Base-by-base conservation (phyloP, 64 coral and sea anemone species). In the Porites lutea region DNA sequence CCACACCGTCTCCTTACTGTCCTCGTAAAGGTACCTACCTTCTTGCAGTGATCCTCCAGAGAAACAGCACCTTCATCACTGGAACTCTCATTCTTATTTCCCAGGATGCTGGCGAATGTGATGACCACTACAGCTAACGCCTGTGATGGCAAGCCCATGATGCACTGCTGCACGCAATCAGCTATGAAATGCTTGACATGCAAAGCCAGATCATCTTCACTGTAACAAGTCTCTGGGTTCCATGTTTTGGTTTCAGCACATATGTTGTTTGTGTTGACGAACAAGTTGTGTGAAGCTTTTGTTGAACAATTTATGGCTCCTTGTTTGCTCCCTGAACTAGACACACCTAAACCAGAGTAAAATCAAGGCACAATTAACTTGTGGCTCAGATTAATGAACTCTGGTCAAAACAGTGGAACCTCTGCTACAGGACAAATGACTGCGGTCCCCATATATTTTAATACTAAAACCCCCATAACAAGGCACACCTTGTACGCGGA, bases 171-270 rank as follows among this genome's bases (percentile, higher is more conserved):
- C 9, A 99, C 83, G 23, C 88, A 93, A 47, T 99, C 94, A 14
- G 97, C 97, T 72, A 94, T 99, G n/a, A 96, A 99, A 71, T 93
- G 88, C 48, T 90, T 95, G 72, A 99, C 75, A 68, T 96, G 89
- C 66, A 90, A 77, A 47, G 97, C 78, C 20, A 99, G 79, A 3
- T 99, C 94, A 71, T 99, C 97, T 75, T 99, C 97, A 74, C 97
- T 99, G 63, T 87, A 91, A 47, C 91, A 90, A 45, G 90, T 91
- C 46, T 99, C 97, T 50, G 97, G 65, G 68, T 96, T 91, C 90
- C 97, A 93, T 68, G 83, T 48, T 19, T 77, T 85, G 65, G 59
- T 79, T 54, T 92, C 70, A 27, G 69, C 63, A 88, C 22, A 0
- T 0, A 15, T 18, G 21, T 6, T 45, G 18, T 74, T 48, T 64